Evolutionary conservation across 35 echinoderm and acorn worm genomes (phyloP), one percentile per base, ranked within the genome.

Genomic region (Anneissia japonica): DNA sequence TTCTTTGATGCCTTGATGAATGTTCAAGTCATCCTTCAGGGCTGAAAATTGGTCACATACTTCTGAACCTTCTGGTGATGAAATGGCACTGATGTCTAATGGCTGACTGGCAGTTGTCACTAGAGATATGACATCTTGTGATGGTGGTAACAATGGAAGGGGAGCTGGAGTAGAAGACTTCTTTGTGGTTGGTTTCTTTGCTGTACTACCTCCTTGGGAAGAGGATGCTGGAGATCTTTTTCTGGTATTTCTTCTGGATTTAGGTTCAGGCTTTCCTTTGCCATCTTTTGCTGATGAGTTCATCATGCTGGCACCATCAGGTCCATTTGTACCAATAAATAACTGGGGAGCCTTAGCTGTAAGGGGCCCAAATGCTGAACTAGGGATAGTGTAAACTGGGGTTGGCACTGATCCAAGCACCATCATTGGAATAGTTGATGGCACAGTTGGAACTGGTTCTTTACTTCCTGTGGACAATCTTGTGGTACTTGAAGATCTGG

Each of bases 101-200:
- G 96, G 96, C 81, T 94, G 89, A 79, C 94, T 91, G 3, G 94
- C 96, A 64, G 90, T 99, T 17, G 82, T 90, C 82, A 99, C 86
- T 77, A 99, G 94, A 11, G 92, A 91, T 9, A 94, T 77, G 46
- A 99, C 85, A 38, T 99, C 89, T 74, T 94, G 92, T 34, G 88
- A 73, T 33, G 86, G 81, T 31, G 74, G 29, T 31, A 38, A 6
- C 9, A 16, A 1, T 64, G n/a, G 28, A 1, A 79, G 4, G 23
- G 35, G 3, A 4, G 35, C 30, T 32, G 35, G 3, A 4, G 35
- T 40, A 6, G 38, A 30, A 30, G 32, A 38, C n/a, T 39, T 81
- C 10, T 14, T 10, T 1, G 77, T 32, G 0, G 79, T 38, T 37
- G 35, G 12, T 32, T n/a, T 81, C 79, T 81, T 81, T 19, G 35